Base-by-base conservation (phyloP, 2,888 invertebrate species). In the Diploptera punctata region DNA sequence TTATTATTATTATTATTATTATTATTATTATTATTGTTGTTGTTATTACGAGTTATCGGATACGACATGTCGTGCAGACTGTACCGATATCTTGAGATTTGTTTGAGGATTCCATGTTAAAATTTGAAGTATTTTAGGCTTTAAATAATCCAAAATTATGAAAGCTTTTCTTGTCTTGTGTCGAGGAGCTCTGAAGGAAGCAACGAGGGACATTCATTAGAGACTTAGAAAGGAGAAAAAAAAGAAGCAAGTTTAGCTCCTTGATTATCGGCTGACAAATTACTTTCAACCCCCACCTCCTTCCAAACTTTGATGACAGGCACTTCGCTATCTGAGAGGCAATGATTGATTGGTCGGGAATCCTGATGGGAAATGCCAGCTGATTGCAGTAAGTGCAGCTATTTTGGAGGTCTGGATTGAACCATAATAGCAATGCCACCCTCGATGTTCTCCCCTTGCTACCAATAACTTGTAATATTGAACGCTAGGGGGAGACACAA, bases 341-440 rank as follows among this genome's bases (percentile, higher is more conserved):
- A 52, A 52, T 52, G 52, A 52, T 52, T 52, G 52, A 52, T 52
- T 52, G 52, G 24, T 52, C 24, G 52, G 21, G 24, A 52, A 52
- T 52, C 52, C 52, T 52, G 52, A 10, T 52, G 52, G 52, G 52
- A 52, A 52, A 52, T 52, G 24, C 10, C 52, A 52, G 52, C 52
- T 52, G 52, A 16, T 52, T 52, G 13, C 52, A 24, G 52, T 52
- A 24, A 52, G 52, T 52, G 52, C 52, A 18, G 52, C 47, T 52
- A 21, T 52, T 13, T 19, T 0, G n/a, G n/a, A n/a, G n/a, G n/a
- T n/a, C n/a, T n/a, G 49, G 49, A n/a, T 49, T 38, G 7, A 38
- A 21, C 0, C 21, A 49, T 49, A 49, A 49, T 49, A 10, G 13
- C 24, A 13, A 24, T 24, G 52, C 13, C 52, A 19, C 24, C 38